These are phyloP conservation scores for Limenitis camilla DNA, from an alignment of 2,888 invertebrate species.

Conservation along the genomic window DNA sequence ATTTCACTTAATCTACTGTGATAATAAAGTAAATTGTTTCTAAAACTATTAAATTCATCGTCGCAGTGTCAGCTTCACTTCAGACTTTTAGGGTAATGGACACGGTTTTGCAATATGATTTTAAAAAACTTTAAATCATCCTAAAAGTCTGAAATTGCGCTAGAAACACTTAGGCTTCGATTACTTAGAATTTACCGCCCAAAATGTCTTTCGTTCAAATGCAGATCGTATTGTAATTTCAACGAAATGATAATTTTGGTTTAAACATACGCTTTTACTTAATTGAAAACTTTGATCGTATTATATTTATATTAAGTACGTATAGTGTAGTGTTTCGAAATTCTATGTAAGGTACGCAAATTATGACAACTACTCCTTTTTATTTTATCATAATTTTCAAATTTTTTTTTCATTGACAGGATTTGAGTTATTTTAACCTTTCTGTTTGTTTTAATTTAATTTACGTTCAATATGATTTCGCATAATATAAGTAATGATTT, in stretches of 20 bases:
- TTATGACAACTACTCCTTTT: slow-evolving; percentile 63
- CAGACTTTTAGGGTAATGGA: slow-evolving; percentile 47
- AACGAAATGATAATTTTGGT: slow-evolving; percentile 45
- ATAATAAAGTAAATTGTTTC: slow-evolving; percentile 27
- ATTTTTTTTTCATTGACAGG: slow-evolving; percentile 34
- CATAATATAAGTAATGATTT: slow-evolving; percentile 62
- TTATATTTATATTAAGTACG: slow-evolving; percentile 68
- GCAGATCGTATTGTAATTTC: slow-evolving; percentile 37
- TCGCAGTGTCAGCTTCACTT: slow-evolving; percentile 41
- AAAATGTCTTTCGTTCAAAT: slow-evolving; percentile 22
- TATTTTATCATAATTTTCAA: slow-evolving; percentile 29
- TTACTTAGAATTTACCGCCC: slow-evolving; percentile 19
- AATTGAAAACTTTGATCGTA: slow-evolving; percentile 67
- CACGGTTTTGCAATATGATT: slow-evolving; percentile 1
- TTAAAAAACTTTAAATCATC: slow-evolving; percentile 32
- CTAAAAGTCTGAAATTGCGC: slow-evolving; percentile 48
- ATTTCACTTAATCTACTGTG: slow-evolving; percentile 63
- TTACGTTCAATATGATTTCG: slow-evolving; percentile 43
- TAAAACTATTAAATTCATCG: slow-evolving; percentile 25
- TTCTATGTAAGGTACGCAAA: slow-evolving; percentile 60
- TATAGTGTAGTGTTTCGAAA: slow-evolving; percentile 63
- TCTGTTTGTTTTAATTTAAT: slow-evolving; percentile 35
- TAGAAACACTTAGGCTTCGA: slow-evolving; percentile 37
- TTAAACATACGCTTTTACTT: slow-evolving; percentile 70
- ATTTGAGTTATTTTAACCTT: slow-evolving; percentile 41